phyloP scores from a whole-genome alignment of 2,888 invertebrate genomes.

The Beris morrisii region DNA sequence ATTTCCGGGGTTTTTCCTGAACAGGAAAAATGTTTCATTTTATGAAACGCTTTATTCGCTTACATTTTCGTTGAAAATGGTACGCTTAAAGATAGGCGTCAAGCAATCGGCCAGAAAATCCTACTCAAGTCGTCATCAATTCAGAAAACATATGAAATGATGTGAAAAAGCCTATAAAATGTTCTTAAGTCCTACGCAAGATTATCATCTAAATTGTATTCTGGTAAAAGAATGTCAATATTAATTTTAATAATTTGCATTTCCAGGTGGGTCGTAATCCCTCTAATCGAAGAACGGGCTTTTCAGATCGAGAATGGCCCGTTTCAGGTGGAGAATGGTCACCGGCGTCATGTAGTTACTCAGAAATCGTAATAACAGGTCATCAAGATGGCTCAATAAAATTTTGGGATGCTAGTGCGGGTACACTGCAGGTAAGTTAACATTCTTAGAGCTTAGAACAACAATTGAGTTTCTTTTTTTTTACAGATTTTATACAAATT shows the following conservation, averaged over 20 bases:
- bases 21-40: too few relatives aligned
- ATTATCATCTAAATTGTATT: too few relatives aligned
- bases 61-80: too few relatives aligned
- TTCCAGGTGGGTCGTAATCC: constrained; percentile 68
- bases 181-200: too few relatives aligned
- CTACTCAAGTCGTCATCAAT: too few relatives aligned
- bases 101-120: too few relatives aligned
- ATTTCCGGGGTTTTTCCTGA: too few relatives aligned
- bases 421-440: constrained; percentile 73
- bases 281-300: constrained; percentile 76
- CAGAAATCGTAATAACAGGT: constrained; percentile 97
- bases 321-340: constrained; percentile 96
- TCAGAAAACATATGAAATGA: too few relatives aligned
- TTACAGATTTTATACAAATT: constrained; percentile 85
- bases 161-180: too few relatives aligned
- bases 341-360: constrained; percentile 93
- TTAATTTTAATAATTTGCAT: neutral
- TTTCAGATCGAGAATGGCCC: constrained; percentile 95
- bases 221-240: too few relatives aligned
- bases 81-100: too few relatives aligned
- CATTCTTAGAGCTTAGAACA: neutral
- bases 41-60: too few relatives aligned
- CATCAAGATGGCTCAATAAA: constrained; percentile 98
- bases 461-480: neutral
- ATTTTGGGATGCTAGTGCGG: constrained; percentile 98